Evolutionary conservation across 2,797 vertebrate species (phyloP).

Genomic region (Coluber constrictor): DNA sequence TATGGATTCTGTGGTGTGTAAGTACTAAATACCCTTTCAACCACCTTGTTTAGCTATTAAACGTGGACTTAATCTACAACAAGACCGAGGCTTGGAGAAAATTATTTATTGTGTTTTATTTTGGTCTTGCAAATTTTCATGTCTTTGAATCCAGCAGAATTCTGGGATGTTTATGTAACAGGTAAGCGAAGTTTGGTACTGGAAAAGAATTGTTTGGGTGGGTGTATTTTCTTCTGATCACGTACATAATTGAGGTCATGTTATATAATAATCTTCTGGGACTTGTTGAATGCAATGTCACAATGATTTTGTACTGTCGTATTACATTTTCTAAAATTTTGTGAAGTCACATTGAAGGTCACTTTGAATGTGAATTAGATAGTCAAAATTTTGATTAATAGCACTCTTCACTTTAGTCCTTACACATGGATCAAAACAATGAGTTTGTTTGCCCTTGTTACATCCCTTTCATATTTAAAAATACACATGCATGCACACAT

Average conservation of each 20-base stretch:
- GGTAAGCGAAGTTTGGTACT: background rate
- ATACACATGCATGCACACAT: background rate
- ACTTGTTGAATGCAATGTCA: constrained; percentile 57
- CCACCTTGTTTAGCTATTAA: background rate
- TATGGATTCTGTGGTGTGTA: background rate
- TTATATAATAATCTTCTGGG: constrained; percentile 45
- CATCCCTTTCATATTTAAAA: constrained; percentile 20
- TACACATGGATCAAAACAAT: constrained; percentile 20
- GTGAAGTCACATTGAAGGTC: constrained; percentile 62
- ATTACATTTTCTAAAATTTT: constrained; percentile 56
- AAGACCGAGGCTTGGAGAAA: background rate
- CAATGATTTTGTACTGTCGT: constrained; percentile 53
- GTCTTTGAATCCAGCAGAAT: background rate
- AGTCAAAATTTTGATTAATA: constrained; percentile 58
- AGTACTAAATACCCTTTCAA: background rate
- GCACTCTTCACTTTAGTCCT: constrained; percentile 36
- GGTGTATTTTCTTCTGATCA: constrained; percentile 27
- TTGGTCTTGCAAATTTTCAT: background rate
- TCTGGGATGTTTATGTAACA: background rate
- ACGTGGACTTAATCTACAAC: background rate
- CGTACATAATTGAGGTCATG: constrained; percentile 12
- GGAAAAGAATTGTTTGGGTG: background rate
- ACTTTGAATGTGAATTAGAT: constrained; percentile 44
- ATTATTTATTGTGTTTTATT: background rate
- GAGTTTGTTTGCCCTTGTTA: constrained; percentile 35